Conservation (phyloP, 2,888 invertebrate species). For the Rambutsinella grinnellia region DNA sequence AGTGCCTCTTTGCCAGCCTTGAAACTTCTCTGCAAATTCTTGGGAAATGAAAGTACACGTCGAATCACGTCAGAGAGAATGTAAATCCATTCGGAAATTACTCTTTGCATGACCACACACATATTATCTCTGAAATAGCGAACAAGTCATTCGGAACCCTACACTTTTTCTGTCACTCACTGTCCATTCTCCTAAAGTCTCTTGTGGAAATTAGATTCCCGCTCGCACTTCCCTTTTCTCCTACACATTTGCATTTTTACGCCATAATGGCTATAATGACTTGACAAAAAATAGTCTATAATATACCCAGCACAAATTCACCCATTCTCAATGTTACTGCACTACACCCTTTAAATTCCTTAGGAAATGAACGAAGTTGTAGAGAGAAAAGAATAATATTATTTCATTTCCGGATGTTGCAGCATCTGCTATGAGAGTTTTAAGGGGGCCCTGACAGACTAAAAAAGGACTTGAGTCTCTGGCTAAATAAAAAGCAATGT, state of each 20-base stretch:
- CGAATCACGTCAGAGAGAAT: not conserved
- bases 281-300: not conserved
- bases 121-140: not conserved
- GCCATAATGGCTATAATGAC: not conserved
- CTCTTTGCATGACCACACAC: not conserved
- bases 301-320: not conserved
- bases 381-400: not conserved
- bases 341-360: no score
- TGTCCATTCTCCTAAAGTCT: not conserved
- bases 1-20: not conserved
- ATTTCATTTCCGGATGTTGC: not conserved
- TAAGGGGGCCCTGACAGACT: no score
- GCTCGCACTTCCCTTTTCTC: not conserved
- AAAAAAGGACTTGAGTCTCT: not conserved
- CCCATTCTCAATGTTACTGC: not conserved
- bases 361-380: not conserved
- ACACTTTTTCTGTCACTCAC: not conserved
- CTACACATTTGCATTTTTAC: slow-evolving; percentile 4
- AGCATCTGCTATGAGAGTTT: not conserved
- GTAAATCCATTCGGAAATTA: not conserved
- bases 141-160: not conserved
- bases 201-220: not conserved
- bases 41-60: no score
- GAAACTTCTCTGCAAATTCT: not conserved
- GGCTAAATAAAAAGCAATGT: not conserved